Percentiles rank a stretch among this genome's conserved stretches.
Evolutionary conservation across 1,140 invertebrate genomes (phyloP).

Genomic region (Hypothenemus hampei): DNA sequence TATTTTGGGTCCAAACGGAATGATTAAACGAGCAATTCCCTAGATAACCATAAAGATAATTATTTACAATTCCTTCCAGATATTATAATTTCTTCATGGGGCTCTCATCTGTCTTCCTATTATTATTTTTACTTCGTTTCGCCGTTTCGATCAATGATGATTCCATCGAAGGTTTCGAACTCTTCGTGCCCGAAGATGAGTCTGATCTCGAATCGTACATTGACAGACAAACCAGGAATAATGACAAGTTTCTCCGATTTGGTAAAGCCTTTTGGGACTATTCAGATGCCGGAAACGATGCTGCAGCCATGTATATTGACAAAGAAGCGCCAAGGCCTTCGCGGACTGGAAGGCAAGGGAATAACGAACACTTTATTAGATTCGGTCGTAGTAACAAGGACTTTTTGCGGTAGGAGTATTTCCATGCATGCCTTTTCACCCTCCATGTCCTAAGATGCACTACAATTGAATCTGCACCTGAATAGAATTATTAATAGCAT

Average conservation of each 20-base stretch:
- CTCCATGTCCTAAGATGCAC: neutral
- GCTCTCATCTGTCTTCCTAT: constrained; percentile 13
- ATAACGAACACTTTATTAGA: constrained; percentile 33
- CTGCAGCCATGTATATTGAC: constrained; percentile 6
- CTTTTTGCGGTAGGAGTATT: constrained; percentile 22
- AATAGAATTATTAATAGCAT: neutral
- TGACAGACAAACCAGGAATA: constrained; percentile 14
- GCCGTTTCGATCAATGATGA: constrained; percentile 18
- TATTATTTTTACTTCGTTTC: constrained; percentile 13
- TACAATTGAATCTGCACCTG: no score
- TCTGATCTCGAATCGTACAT: constrained; percentile 9
- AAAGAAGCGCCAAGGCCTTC: constrained; percentile 18
- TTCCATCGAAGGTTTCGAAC: constrained; percentile 6
- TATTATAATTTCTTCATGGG: constrained; percentile 16
- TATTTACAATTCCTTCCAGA: no score
- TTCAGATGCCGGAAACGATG: constrained; percentile 11
- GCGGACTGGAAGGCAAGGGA: constrained; percentile 26
- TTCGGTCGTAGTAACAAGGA: constrained; percentile 30
- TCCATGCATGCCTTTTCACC: neutral
- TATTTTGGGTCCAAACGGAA: no score
- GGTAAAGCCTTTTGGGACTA: constrained; percentile 21
- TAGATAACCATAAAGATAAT: no score
- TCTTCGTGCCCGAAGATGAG: constrained; percentile 7
- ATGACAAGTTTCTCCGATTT: constrained; percentile 28
- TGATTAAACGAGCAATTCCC: no score